phyloP scores from a whole-genome alignment of 2,797 vertebrate genomes.

The Acanthurus tractus region DNA sequence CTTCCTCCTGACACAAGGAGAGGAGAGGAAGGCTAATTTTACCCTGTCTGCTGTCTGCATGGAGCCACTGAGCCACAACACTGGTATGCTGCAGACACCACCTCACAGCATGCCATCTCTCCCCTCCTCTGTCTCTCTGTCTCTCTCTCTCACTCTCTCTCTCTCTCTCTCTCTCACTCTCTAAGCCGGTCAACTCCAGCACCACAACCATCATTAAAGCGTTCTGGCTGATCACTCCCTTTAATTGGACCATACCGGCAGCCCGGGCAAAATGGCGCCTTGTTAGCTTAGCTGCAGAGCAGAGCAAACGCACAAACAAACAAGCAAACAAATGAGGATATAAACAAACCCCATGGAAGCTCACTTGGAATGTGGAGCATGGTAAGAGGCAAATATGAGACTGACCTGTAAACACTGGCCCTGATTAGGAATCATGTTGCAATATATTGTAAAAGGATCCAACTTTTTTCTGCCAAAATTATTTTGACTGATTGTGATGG shows the following conservation, averaged over 20 bases:
- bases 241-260: constrained; percentile 85
- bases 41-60: constrained; percentile 72
- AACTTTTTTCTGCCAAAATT: constrained; percentile 17
- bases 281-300: constrained; percentile 86
- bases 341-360: constrained; percentile 70
- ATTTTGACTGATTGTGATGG: constrained; percentile 15
- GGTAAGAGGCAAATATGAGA: constrained; percentile 22
- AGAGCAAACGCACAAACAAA: constrained; percentile 74
- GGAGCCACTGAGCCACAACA: constrained; percentile 78
- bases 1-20: constrained; percentile 51
- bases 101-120: constrained; percentile 72
- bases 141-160: constrained; percentile 34
- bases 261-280: constrained; percentile 80
- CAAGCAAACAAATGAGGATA: constrained; percentile 75
- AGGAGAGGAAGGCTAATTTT: constrained; percentile 65
- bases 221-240: constrained; percentile 88
- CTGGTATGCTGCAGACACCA: constrained; percentile 72
- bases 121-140: constrained; percentile 34
- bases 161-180: constrained; percentile 32
- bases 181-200: constrained; percentile 75
- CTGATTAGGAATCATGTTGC: constrained; percentile 42
- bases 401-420: constrained; percentile 62
- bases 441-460: constrained; percentile 14
- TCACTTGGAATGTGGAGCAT: constrained; percentile 41
- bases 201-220: constrained; percentile 86